Conservation (phyloP, 1,140 invertebrate genomes). For the Alviniconcha marisindica region DNA sequence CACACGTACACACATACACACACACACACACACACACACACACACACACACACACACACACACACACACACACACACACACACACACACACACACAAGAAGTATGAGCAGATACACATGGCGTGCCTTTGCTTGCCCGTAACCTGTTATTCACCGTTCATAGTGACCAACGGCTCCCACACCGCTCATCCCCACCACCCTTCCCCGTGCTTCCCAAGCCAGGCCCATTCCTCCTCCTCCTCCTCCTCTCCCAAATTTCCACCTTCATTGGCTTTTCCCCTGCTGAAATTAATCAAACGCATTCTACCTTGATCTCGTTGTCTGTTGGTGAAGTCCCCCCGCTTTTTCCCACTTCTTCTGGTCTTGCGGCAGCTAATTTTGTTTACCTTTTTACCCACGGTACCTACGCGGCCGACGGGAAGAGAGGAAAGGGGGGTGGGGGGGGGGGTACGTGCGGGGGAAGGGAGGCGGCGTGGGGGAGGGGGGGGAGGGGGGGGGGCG, state of each 20-base stretch:
- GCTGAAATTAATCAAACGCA: not conserved
- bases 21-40: no score
- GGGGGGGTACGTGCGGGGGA: not conserved
- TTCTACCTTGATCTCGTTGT: not conserved
- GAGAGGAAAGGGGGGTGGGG: not conserved
- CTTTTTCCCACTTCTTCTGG: not conserved
- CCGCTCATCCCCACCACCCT: no score
- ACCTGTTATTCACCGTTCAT: no score
- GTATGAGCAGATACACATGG: not conserved
- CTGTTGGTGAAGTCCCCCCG: not conserved
- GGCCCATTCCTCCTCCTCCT: no score
- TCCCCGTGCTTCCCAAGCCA: no score
- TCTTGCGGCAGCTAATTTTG: not conserved
- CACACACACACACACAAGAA: not conserved
- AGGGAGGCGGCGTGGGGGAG: not conserved
- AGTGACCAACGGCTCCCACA: no score
- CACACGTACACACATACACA: no score
- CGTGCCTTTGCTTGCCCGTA: no score
- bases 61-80: slow-evolving; percentile 3
- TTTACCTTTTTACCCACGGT: slow-evolving; percentile 9
- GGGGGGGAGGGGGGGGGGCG: not conserved
- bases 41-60: not conserved
- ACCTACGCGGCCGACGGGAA: not conserved
- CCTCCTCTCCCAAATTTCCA: no score
- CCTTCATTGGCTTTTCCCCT: not conserved